phyloP scores from a whole-genome alignment of 2,797 vertebrate species.

The Rhabdomys pumilio region DNA sequence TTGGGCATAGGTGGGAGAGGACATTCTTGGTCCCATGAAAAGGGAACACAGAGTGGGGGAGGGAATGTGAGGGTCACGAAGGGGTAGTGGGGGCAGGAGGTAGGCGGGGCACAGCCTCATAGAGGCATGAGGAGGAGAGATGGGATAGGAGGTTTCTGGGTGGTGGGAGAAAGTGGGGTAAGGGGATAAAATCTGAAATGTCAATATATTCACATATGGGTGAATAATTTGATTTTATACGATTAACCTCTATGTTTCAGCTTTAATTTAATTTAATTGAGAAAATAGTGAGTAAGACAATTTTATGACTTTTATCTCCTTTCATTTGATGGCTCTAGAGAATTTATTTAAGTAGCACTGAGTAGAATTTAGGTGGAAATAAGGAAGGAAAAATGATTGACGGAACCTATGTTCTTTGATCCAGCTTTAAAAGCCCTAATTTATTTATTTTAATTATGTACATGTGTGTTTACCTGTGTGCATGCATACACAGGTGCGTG shows the following conservation, averaged over 20 bases:
- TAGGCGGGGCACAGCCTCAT: too few relatives aligned
- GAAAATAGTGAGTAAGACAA: conserved; percentile 1
- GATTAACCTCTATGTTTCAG: background rate
- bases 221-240: background rate
- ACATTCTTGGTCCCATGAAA: too few relatives aligned
- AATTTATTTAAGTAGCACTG: background rate
- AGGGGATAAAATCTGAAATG: too few relatives aligned
- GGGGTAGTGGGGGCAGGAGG: too few relatives aligned
- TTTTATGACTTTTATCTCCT: background rate
- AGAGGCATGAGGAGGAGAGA: too few relatives aligned
- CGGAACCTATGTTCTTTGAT: background rate
- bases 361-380: background rate
- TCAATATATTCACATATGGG: background rate
- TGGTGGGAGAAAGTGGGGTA: too few relatives aligned
- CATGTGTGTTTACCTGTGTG: background rate
- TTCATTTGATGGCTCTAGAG: background rate
- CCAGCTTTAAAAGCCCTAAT: background rate
- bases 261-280: background rate
- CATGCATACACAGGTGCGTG: background rate
- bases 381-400: background rate
- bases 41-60: too few relatives aligned
- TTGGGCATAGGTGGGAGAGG: too few relatives aligned
- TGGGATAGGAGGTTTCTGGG: too few relatives aligned
- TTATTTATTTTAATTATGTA: background rate
- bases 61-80: too few relatives aligned